Base-by-base conservation (phyloP, 1,140 invertebrate genomes). In the Scylla paramamosain region DNA sequence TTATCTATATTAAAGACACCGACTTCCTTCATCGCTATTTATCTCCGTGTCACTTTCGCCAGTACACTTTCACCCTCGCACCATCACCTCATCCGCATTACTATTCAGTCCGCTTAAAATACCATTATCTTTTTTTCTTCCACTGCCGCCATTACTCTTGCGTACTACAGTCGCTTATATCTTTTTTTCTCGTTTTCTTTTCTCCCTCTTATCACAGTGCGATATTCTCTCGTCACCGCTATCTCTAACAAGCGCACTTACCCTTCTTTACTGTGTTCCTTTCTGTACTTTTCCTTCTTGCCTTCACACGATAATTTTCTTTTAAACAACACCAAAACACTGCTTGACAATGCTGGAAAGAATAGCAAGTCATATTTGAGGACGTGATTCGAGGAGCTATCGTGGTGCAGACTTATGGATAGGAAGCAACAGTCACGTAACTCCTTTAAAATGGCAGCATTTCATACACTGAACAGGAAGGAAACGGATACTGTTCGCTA, bases 401-500 rank as follows among this genome's bases (percentile, higher is more conserved):
- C 25, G 20, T n/a, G 1, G 67, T n/a, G 67, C 20, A n/a, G 67
- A 77, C 67, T 25, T 77, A 77, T n/a, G 20, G n/a, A 20, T 77
- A 77, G 67, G 67, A 77, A 77, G 67, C 67, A 77, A 1, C 25
- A 77, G 67, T 77, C 67, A n/a, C 67, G 67, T 77, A 77, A 77
- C 67, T 77, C 67, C 67, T 77, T 25, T n/a, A n/a, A 77, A 77
- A 77, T 77, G 67, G 67, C 67, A 77, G 0, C 28, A 20, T 77
- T 77, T 77, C 2, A 77, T 77, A 77, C 67, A 28, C 20, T n/a
- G 67, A 77, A 77, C 67, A 77, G 67, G n/a, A 77, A 77, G 67
- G n/a, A 77, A 77, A 88, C n/a, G 86, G 86, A 88, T 88, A 46
- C 86, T 77, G 67, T 77, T 77, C 67, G 20, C n/a, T 77, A 77